Percentiles rank a stretch among this genome's conserved stretches.
Conservation (phyloP, 2,113 vertebrate species). For the Dendropsophus ebraccatus region DNA sequence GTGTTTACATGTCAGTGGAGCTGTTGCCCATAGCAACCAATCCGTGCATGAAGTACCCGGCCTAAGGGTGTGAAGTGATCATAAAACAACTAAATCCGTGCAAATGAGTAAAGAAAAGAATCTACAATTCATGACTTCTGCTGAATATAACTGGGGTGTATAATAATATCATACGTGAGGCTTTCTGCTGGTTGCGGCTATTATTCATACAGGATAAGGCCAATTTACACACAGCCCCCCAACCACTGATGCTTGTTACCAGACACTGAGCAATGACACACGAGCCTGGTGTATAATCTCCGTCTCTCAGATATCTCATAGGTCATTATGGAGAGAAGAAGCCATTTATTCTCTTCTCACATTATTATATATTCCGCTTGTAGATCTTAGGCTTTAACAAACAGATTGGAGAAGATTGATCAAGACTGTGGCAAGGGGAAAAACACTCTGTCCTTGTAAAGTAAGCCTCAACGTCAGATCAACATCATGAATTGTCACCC, state of each 20-base stretch:
- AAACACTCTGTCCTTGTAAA: no score
- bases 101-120: neutral
- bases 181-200: neutral
- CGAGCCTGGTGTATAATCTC: neutral
- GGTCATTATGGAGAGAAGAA: conserved; percentile 2
- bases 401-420: neutral
- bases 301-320: neutral
- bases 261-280: neutral
- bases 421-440: neutral
- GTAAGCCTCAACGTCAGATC: no score
- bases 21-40: no score
- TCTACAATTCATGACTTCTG: neutral
- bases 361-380: conserved; percentile 5
- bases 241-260: neutral
- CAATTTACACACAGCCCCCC: neutral
- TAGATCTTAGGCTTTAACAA: neutral
- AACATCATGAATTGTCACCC: no score
- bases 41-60: no score
- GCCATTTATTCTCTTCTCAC: neutral
- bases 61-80: neutral
- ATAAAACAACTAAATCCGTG: neutral
- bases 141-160: neutral
- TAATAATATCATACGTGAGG: neutral
- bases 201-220: neutral
- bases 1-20: no score